Evolutionary conservation across 2,888 invertebrate genomes (phyloP).

Genomic region (Pinctada fucata): DNA sequence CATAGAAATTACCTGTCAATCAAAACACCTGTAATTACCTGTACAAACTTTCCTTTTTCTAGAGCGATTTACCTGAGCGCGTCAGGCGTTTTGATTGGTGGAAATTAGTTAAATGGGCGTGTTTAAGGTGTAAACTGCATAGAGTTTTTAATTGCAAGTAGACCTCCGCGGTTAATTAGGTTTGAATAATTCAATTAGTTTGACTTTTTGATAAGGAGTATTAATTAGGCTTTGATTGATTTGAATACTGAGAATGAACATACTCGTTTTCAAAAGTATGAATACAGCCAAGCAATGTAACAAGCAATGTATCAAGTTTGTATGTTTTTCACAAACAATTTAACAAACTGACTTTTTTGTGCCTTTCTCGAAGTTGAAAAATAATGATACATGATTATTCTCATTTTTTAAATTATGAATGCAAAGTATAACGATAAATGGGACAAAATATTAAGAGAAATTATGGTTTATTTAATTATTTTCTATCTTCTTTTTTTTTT

Average conservation of each 20-base stretch:
- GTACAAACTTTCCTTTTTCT: not conserved
- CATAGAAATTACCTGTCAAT: slow-evolving; percentile 21
- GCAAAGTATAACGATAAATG: no score
- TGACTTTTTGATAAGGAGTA: slow-evolving; percentile 11
- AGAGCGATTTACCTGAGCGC: not conserved
- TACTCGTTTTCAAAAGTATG: not conserved
- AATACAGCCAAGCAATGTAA: not conserved
- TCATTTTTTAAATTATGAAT: no score
- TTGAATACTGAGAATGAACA: not conserved
- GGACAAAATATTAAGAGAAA: no score
- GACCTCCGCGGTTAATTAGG: not conserved
- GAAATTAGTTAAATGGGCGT: not conserved
- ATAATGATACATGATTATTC: not conserved
- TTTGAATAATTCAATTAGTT: slow-evolving; percentile 5
- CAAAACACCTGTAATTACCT: slow-evolving; percentile 24
- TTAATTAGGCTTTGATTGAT: slow-evolving; percentile 4
- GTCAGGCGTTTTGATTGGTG: slow-evolving; percentile 3
- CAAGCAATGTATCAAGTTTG: not conserved
- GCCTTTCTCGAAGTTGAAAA: not conserved
- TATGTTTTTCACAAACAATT: not conserved
- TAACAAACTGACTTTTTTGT: not conserved
- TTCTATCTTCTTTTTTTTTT: no score
- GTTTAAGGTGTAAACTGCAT: not conserved
- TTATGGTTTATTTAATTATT: no score
- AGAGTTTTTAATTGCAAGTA: not conserved